Conservation (phyloP, 2,888 invertebrate genomes). For the Heteromyza rotundicornis region DNA sequence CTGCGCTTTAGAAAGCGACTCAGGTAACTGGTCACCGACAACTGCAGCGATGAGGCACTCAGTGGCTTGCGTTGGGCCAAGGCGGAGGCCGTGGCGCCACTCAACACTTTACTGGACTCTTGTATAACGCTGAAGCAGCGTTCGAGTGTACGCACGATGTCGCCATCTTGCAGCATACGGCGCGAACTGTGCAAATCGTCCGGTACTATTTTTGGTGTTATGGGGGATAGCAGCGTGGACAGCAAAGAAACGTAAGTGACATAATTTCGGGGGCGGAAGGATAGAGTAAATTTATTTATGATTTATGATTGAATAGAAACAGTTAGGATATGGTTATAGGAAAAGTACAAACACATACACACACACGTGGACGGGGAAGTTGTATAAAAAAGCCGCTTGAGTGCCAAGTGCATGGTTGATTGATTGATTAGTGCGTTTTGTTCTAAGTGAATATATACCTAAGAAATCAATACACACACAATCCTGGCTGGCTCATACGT, state of each 20-base stretch:
- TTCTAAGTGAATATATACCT: no score
- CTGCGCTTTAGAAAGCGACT: conserved; percentile 77
- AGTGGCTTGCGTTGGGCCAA: conserved; percentile 61
- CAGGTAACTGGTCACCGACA: conserved; percentile 68
- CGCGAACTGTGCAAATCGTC: conserved; percentile 78
- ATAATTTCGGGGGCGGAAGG: not conserved
- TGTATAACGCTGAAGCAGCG: conserved; percentile 76
- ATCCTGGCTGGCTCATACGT: no score
- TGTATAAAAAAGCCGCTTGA: conserved; percentile 1
- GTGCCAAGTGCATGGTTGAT: conserved; percentile 6
- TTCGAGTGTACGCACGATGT: conserved; percentile 75
- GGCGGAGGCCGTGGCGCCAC: conserved; percentile 51
- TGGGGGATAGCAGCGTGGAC: not conserved
- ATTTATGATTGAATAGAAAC: not conserved
- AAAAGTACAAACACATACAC: conserved; percentile 20
- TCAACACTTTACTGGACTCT: conserved; percentile 63
- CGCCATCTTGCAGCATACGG: conserved; percentile 73
- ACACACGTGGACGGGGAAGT: conserved; percentile 18
- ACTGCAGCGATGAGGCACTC: conserved; percentile 67
- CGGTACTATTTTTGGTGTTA: conserved; percentile 67
- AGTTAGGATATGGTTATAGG: not conserved
- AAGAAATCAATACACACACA: no score
- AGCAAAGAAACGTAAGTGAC: not conserved
- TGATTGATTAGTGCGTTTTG: no score
- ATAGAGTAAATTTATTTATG: not conserved